Conservation (phyloP, 2,888 invertebrate species). For the Trichopoda pennipes region DNA sequence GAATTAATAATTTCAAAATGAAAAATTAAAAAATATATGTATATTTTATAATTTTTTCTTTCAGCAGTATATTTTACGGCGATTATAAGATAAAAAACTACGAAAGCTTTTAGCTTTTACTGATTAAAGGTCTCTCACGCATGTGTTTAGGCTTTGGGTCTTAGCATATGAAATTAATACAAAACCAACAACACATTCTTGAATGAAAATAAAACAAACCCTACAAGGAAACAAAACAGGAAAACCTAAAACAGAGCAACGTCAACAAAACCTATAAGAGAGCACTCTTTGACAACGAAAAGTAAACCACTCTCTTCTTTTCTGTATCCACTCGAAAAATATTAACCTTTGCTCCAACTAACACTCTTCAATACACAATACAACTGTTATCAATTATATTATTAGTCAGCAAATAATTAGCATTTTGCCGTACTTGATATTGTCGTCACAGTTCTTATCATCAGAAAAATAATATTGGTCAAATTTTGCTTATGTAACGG, state of each 20-base stretch:
- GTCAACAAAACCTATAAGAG: conserved; percentile 52
- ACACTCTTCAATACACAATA: conserved; percentile 20
- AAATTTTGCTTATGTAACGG: conserved; percentile 37
- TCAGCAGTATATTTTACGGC: conserved; percentile 62
- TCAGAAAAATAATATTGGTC: conserved; percentile 12
- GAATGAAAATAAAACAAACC: conserved; percentile 53
- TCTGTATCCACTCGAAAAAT: neutral
- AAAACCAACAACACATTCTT: conserved; percentile 39
- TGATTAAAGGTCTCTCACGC: conserved; percentile 60
- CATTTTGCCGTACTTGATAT: conserved; percentile 67
- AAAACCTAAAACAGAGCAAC: conserved; percentile 50
- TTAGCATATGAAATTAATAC: conserved; percentile 39
- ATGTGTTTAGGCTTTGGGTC: conserved; percentile 59
- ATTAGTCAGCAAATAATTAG: conserved; percentile 36
- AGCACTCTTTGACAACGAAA: conserved; percentile 60
- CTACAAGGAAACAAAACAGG: conserved; percentile 35
- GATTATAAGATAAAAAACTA: conserved; percentile 47
- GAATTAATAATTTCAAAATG: neutral
- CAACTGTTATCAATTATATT: conserved; percentile 38
- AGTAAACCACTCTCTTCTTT: conserved; percentile 42
- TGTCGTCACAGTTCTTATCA: conserved; percentile 19
- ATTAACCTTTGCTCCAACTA: conserved; percentile 36
- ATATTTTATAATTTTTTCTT: conserved; percentile 60
- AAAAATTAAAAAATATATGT: conserved; percentile 50
- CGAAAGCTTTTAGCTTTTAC: conserved; percentile 63